Percentiles rank a stretch among this genome's conserved stretches.
These are phyloP conservation scores for Tyria jacobaeae DNA, from an alignment of 2,888 invertebrate genomes.

Conservation along the genomic window DNA sequence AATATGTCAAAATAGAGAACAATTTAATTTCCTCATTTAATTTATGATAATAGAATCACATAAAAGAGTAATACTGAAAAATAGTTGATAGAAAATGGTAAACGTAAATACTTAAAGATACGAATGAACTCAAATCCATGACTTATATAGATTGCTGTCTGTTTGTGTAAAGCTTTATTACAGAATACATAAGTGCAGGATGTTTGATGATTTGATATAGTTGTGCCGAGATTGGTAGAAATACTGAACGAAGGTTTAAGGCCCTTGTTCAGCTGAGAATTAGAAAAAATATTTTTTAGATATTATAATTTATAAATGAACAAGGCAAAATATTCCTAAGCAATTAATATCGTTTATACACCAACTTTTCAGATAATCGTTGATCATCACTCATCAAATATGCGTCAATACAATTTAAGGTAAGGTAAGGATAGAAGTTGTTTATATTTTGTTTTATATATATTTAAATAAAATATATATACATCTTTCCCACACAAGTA, in stretches of 20 bases:
- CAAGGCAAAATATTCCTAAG: no score
- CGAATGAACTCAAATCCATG: constrained; percentile 4
- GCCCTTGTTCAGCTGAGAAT: not conserved
- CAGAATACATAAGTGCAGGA: constrained; percentile 2
- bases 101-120: constrained; percentile 1
- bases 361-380: no score
- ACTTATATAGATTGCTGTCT: constrained; percentile 12
- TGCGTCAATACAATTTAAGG: no score
- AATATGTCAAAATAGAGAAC: not conserved
- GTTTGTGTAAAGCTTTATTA: constrained; percentile 3
- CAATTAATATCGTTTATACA: no score
- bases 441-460: no score
- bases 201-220: not conserved
- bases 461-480: no score
- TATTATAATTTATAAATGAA: no score
- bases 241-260: not conserved
- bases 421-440: no score
- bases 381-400: no score
- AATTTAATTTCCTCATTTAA: not conserved
- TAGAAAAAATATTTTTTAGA: no score
- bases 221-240: not conserved
- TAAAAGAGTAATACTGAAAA: not conserved
- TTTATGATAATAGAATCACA: not conserved
- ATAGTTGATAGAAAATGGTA: not conserved
- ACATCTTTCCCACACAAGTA: not conserved